These are phyloP conservation scores for Phaethon lepturus DNA, from an alignment of 2,113 vertebrate genomes.

Conservation along the genomic window DNA sequence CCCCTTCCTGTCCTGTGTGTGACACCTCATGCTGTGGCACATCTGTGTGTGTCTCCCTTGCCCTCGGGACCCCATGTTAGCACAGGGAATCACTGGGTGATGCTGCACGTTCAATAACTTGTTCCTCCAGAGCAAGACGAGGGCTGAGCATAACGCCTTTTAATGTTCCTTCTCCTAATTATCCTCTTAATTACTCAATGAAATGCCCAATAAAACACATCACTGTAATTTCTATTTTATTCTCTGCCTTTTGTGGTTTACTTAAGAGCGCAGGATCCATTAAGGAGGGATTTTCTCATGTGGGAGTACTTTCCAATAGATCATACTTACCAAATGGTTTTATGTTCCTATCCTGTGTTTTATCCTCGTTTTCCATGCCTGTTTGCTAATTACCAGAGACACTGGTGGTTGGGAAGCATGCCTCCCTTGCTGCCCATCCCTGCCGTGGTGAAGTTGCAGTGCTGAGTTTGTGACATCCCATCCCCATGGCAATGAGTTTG, in stretches of 20 bases:
- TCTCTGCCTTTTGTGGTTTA: not conserved
- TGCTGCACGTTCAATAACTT: not conserved
- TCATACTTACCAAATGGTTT: not conserved
- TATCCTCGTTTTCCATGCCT: conserved; percentile 6
- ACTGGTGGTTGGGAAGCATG: conserved; percentile 1
- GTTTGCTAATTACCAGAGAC: conserved; percentile 11
- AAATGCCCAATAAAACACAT: conserved; percentile 73
- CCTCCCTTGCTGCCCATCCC: conserved; percentile 1
- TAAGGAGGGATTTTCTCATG: not conserved
- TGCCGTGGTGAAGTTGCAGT: conserved; percentile 1
- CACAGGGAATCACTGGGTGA: rapidly evolving
- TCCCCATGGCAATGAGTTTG: conserved; percentile 66
- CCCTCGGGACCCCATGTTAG: rapidly evolving
- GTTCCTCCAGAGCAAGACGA: not conserved
- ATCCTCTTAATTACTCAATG: conserved; percentile 66
- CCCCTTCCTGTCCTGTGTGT: not conserved
- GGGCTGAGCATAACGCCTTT: not conserved
- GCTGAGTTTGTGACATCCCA: conserved; percentile 67
- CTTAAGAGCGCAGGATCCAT: conserved; percentile 7
- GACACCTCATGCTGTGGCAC: rapidly evolving
- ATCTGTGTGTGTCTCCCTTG: rapidly evolving
- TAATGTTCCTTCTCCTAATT: conserved; percentile 45
- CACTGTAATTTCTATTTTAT: conserved; percentile 28
- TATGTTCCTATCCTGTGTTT: not conserved
- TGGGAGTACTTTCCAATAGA: conserved; percentile 30